Evolutionary conservation across 2,797 vertebrate genomes (phyloP).

Genomic region (Nothura maculosa): DNA sequence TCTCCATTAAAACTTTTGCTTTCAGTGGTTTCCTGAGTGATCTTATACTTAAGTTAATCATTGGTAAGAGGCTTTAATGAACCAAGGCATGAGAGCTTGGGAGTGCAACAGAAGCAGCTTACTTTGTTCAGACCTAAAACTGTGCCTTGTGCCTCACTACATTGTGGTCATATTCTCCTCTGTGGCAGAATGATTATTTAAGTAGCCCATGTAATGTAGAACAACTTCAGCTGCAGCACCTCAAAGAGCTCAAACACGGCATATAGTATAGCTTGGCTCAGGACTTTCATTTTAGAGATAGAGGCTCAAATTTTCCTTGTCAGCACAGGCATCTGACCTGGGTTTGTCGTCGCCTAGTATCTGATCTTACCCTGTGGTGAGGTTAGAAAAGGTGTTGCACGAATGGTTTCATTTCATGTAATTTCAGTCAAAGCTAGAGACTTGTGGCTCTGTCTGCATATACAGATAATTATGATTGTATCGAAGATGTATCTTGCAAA

Average conservation of each 20-base stretch:
- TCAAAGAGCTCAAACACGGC: background rate
- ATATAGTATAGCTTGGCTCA: fast-evolving
- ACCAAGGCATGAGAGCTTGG: background rate
- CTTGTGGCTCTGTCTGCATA: background rate
- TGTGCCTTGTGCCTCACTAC: background rate
- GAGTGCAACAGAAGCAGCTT: background rate
- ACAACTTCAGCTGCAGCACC: background rate
- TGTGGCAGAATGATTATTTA: background rate
- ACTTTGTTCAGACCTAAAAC: background rate
- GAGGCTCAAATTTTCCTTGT: background rate
- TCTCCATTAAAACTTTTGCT: background rate
- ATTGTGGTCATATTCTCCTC: background rate
- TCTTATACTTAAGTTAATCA: background rate
- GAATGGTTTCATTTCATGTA: fast-evolving
- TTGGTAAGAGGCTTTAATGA: background rate
- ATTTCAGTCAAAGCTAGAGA: background rate
- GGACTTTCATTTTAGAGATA: background rate
- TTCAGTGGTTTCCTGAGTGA: background rate
- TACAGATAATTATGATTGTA: too few species aligned
- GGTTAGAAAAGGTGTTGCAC: fast-evolving
- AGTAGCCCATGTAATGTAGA: background rate
- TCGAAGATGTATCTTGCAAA: background rate
- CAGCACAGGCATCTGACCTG: background rate
- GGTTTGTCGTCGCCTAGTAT: background rate
- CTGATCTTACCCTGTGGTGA: background rate